phyloP scores from a whole-genome alignment of 2,797 vertebrate genomes.

The Calcarius lapponicus region DNA sequence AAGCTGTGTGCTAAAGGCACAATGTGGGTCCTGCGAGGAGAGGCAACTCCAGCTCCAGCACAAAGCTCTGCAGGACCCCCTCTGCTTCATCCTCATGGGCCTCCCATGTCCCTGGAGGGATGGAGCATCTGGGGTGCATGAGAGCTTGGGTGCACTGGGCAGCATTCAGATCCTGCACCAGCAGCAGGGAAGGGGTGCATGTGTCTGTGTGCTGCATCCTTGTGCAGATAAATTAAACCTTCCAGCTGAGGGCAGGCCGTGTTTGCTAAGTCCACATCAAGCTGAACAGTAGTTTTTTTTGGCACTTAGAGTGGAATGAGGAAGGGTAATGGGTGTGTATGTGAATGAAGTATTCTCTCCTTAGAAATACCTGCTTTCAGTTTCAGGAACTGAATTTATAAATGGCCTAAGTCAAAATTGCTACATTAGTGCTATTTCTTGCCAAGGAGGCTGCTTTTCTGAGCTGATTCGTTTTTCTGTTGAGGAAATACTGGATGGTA shows the following conservation, averaged over 20 bases:
- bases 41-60: neutral
- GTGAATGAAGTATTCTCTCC: neutral
- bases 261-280: neutral
- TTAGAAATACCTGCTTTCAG: neutral
- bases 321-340: neutral
- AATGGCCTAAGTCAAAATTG: neutral
- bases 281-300: neutral
- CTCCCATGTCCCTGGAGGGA: rapidly evolving
- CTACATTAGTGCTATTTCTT: neutral
- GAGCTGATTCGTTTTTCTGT: neutral
- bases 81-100: rapidly evolving
- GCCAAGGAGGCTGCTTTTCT: neutral
- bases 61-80: neutral
- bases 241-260: neutral
- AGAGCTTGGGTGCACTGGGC: neutral
- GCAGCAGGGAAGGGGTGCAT: rapidly evolving
- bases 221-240: neutral
- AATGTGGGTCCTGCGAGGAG: rapidly evolving
- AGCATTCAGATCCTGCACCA: rapidly evolving
- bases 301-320: neutral
- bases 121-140: neutral
- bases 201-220: neutral
- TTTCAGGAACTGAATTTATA: conserved; percentile 5
- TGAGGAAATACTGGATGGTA: neutral
- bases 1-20: neutral